phyloP scores from a whole-genome alignment of 2,113 vertebrate genomes.

The Pteruthius melanotis region DNA sequence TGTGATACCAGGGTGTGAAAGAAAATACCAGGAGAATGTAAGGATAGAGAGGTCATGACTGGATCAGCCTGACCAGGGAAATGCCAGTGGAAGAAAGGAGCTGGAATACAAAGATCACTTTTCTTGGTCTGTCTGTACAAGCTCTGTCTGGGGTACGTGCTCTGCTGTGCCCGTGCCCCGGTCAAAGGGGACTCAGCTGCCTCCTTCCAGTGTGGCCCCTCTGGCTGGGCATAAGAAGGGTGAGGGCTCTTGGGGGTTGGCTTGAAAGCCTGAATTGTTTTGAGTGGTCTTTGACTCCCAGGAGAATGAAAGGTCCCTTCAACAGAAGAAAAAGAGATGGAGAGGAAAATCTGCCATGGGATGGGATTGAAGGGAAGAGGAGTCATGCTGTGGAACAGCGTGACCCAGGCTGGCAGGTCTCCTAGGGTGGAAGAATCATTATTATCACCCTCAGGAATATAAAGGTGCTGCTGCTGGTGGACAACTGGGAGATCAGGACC shows the following conservation, averaged over 20 bases:
- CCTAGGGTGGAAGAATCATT: neutral
- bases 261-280: neutral
- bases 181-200: neutral
- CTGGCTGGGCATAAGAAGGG: neutral
- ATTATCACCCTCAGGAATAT: neutral
- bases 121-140: neutral
- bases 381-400: fast-evolving
- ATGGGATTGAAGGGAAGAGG: neutral
- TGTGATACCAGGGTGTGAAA: neutral
- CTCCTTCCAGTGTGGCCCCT: neutral
- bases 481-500: neutral
- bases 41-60: neutral
- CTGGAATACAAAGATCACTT: neutral
- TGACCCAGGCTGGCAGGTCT: neutral
- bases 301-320: neutral
- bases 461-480: neutral
- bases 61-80: neutral
- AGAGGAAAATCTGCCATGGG: neutral
- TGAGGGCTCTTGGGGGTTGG: neutral
- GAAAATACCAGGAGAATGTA: neutral
- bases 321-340: neutral
- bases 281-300: neutral
- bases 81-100: neutral
- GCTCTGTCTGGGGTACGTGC: neutral
- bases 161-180: neutral